Percentiles rank a stretch among this genome's conserved stretches.
These are phyloP conservation scores for Cygnus buccinator DNA, from an alignment of 2,113 vertebrate species.

Conservation along the genomic window DNA sequence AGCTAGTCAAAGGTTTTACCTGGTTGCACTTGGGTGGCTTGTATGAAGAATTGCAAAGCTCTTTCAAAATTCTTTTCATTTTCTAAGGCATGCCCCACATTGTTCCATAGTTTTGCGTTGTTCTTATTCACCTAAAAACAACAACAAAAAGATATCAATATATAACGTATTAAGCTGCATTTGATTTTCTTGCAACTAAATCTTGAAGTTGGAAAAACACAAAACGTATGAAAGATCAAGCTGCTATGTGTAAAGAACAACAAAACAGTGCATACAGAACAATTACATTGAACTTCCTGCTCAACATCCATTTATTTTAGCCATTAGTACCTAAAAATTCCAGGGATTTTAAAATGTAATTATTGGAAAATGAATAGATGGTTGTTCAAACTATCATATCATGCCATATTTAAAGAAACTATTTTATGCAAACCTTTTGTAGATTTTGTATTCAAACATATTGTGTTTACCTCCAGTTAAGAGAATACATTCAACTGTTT, in stretches of 20 bases:
- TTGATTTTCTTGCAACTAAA: background rate
- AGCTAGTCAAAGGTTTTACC: slow-evolving; percentile 78
- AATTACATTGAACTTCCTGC: background rate
- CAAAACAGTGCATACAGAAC: background rate
- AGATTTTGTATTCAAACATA: background rate
- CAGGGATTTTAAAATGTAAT: background rate
- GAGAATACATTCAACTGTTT: background rate
- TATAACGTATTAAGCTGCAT: background rate
- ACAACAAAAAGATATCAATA: background rate
- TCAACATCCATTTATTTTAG: background rate
- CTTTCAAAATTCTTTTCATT: slow-evolving; percentile 93
- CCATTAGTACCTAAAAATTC: background rate
- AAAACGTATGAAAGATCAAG: background rate
- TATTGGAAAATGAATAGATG: background rate
- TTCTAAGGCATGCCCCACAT: slow-evolving; percentile 96
- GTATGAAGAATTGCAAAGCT: slow-evolving; percentile 92
- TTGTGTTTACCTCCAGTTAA: background rate
- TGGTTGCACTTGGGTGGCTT: slow-evolving; percentile 95
- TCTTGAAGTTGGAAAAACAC: background rate
- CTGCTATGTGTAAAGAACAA: background rate
- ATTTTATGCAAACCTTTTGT: background rate
- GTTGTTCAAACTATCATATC: background rate
- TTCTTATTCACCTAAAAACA: slow-evolving; percentile 93
- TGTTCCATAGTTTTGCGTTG: slow-evolving; percentile 98
- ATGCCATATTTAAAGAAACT: background rate